A percentile compares a stretch with the other conserved stretches of the same genome.
Conservation (phyloP, 2,113 vertebrate species). For the Indri indri region DNA sequence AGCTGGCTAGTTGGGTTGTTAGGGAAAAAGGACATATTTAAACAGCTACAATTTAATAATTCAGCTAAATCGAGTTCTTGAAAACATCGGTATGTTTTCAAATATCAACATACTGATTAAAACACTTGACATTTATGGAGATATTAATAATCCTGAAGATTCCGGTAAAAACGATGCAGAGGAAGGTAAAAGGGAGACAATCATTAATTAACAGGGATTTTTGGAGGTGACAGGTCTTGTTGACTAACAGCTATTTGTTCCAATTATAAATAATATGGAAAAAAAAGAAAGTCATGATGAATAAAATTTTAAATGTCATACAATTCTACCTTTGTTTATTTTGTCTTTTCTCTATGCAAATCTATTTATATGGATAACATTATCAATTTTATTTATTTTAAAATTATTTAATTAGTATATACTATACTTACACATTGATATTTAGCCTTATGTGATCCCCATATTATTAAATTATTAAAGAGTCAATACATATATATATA, state of each 20-base stretch:
- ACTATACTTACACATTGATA: not conserved
- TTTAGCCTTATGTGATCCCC: not conserved
- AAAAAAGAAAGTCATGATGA: not conserved
- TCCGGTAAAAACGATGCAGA: not conserved
- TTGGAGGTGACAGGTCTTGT: not conserved
- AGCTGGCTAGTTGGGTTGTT: not conserved
- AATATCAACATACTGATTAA: constrained; percentile 45
- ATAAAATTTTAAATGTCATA: not conserved
- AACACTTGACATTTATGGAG: constrained; percentile 49
- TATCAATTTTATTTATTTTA: not conserved
- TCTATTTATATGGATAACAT: not conserved
- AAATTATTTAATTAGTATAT: not conserved
- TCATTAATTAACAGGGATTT: not conserved
- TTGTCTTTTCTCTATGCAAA: not conserved
- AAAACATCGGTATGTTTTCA: constrained; percentile 25
- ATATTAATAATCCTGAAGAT: not conserved
- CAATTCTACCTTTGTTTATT: not conserved
- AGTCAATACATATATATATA: not conserved
- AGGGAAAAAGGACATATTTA: not conserved
- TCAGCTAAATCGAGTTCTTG: constrained; percentile 16
- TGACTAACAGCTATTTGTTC: not conserved
- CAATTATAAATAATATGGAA: not conserved
- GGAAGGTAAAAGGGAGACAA: not conserved
- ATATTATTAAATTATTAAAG: not conserved
- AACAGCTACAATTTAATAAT: constrained; percentile 41